Conservation (phyloP, 2,797 vertebrate genomes). For the Silurus aristotelis region DNA sequence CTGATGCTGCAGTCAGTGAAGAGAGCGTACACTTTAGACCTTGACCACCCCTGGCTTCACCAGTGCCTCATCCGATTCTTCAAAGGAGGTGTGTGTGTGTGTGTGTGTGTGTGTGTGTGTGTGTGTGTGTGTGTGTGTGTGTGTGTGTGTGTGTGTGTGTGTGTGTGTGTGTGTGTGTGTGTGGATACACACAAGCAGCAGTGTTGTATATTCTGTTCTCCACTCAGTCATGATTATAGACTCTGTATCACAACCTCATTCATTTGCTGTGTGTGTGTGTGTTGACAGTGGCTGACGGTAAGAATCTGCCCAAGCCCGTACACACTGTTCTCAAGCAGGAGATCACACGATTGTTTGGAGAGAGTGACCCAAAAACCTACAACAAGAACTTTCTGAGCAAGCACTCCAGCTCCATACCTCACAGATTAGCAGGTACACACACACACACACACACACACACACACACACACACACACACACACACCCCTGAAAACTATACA, state of each 20-base stretch:
- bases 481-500: background rate
- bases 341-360: constrained; percentile 93
- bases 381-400: constrained; percentile 96
- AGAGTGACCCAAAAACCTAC: constrained; percentile 94
- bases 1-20: constrained; percentile 98
- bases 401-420: constrained; percentile 92
- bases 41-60: constrained; percentile 96
- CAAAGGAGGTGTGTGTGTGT: constrained; percentile 79
- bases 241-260: background rate
- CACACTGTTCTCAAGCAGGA: constrained; percentile 97
- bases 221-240: too few species aligned
- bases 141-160: too few species aligned
- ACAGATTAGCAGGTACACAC: constrained; percentile 89
- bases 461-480: constrained; percentile 30
- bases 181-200: too few species aligned
- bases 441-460: background rate
- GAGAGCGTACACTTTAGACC: constrained; percentile 89
- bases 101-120: too few species aligned
- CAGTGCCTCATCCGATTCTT: constrained; percentile 98
- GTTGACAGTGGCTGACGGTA: constrained; percentile 88
- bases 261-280: constrained; percentile 12
- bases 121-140: too few species aligned
- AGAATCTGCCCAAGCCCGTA: constrained; percentile 88
- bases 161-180: too few species aligned
- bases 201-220: background rate